Base-by-base conservation (phyloP, 2,888 invertebrate species). In the Ligdia adustata region DNA sequence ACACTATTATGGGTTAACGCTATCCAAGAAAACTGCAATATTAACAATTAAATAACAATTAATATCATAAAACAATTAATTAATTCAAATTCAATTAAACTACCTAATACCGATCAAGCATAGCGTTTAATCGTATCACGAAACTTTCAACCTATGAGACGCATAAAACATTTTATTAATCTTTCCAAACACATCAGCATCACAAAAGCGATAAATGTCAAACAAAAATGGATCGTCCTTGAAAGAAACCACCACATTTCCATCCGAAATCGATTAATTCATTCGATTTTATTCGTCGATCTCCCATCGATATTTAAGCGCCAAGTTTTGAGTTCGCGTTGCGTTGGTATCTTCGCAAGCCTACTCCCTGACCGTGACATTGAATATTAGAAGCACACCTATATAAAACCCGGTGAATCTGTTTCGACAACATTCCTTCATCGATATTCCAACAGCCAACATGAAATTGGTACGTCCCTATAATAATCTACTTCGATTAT, bases 381-480 rank as follows among this genome's bases (percentile, higher is more conserved):
- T 86, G 84, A 65, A 51, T 32, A 56, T 53, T 59, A 59, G 60
- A 60, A 42, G 51, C 65, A 65, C 64, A 65, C 64, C 70, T 88
- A 88, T 88, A 88, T 75, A 88, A 49, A 82, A 74, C 71, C 53
- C 61, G 57, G 51, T 60, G 59, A 51, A 56, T 55, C 41, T 44
- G 60, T 53, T 64, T 59, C 69, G 53, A 47, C 39, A 72, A 66
- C 86, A 88, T 81, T 86, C 82, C 64, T 64, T 62, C 61, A 69
- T 65, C 68, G 71, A 70, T 70, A 64, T 57, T 69, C 71, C 64
- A 62, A 60, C 65, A 74, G 54, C 12, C 83, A 86, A 71, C 83
- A 89, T 89, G 88, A 76, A 87, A 82, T 74, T 80, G 88, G 88
- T 89, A 78, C 70, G 86, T 82, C 39, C 11, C 34, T 20, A 42